Percentiles rank a stretch among this genome's conserved stretches.
phyloP scores from a whole-genome alignment of 2,113 vertebrate genomes.

The Edolisoma coerulescens region DNA sequence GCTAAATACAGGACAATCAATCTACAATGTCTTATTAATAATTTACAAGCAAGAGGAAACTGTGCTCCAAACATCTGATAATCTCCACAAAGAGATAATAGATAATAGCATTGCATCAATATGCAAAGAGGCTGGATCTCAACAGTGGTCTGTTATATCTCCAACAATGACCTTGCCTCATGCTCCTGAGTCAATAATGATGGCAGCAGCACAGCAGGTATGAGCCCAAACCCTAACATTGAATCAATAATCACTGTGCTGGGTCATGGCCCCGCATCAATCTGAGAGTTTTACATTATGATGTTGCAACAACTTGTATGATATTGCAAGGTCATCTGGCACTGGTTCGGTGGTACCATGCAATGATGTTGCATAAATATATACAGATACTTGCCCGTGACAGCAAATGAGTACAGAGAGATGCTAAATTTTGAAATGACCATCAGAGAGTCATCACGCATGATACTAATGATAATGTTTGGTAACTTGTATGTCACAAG shows the following conservation, averaged over 20 bases:
- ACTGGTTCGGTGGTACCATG: neutral
- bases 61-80: neutral
- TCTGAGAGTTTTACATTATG: neutral
- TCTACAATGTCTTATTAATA: neutral
- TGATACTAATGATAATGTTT: neutral
- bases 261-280: neutral
- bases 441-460: neutral
- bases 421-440: neutral
- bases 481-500: neutral
- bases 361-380: neutral
- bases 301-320: neutral
- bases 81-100: neutral
- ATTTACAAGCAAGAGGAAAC: neutral
- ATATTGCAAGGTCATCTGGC: neutral
- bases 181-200: neutral
- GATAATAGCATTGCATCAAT: neutral
- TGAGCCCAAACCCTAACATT: neutral
- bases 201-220: neutral
- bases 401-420: neutral
- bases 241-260: neutral
- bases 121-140: neutral
- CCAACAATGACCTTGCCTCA: neutral
- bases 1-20: neutral
- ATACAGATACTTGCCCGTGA: neutral
- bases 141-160: neutral